Evolutionary conservation across 2,113 vertebrate species (phyloP), one percentile per base, ranked within the genome.

Genomic region (Platysternon megacephalum): DNA sequence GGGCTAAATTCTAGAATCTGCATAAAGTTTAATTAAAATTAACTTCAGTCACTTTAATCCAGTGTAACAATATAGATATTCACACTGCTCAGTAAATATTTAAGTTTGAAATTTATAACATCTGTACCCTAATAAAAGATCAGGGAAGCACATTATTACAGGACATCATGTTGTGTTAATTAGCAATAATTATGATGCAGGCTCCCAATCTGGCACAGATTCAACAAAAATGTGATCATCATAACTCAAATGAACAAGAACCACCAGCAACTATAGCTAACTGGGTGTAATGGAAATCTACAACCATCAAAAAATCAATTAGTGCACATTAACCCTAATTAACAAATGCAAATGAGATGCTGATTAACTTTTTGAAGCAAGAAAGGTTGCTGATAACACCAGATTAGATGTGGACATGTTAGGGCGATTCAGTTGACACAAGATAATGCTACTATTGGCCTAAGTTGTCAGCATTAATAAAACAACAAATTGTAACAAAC

Each of bases 291-390:
- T 99, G 98, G 97, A 98, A 99, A 98, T 97, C 96, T 98, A 98
- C 97, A 98, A 98, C 98, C 98, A 99, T 98, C 97, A 96, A 98
- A 94, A 98, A 99, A 99, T 99, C 98, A 99, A 99, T 99, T 99
- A 99, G 97, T 95, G 95, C 98, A 97, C 98, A 98, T 98, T 97
- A 98, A 98, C 97, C 97, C 97, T 98, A 99, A 99, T 99, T 99
- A 99, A 98, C 98, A 98, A 98, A 98, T 98, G 98, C 96, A 99
- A 98, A 99, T 98, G 85, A 98, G 98, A 98, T 97, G 97, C 98
- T 99, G 98, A 98, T 99, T 99, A 99, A 98, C 98, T 99, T 99
- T 98, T 98, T 68, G 97, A 98, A 98, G 88, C 94, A 97, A 98
- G 95, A 39, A 96, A 97, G 96, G 94, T 96, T 97, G 96, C 95